Evolutionary conservation across 2,113 vertebrate species (phyloP), one percentile per base, ranked within the genome.

Genomic region (Corydoras sp.): DNA sequence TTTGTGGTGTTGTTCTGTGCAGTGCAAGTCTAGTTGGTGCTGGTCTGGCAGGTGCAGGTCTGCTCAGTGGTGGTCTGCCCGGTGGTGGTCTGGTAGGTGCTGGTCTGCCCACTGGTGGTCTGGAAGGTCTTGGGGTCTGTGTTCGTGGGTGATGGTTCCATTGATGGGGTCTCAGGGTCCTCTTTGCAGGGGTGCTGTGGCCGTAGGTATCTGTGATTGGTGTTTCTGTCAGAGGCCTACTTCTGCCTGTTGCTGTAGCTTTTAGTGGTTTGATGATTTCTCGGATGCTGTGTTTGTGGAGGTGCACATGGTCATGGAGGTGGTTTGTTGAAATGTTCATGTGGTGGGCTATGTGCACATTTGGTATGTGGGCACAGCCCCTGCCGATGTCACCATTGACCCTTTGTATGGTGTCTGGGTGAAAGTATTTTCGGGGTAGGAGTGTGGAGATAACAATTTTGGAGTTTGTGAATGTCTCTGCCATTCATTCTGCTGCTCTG

Each of bases 341-440:
- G 49, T 66, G 65, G 29, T 66, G 24, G 2, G 51, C 65, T 6
- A 63, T 31, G 62, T 63, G 62, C 12, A 63, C 62, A 48, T 63
- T 63, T 9, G 32, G 31, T 1, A 63, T 35, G 12, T 9, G 31
- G 5, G 62, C 62, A 63, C 62, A 63, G 43, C 62, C 62, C 48
- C 62, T 63, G 11, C 31, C 7, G 15, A 63, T 63, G 5, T 63
- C 31, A 9, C 31, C 1, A 43, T 43, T 63, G 7, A 63, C 32
- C 9, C 9, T 43, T 12, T 32, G 3, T 10, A 63, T 63, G 32
- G 62, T 63, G 62, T 10, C 62, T 14, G 62, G 62, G 11, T 63
- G 62, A n/a, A 56, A 56, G 14, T 56, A 5, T 14, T n/a, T 43
- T 3, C 31, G 31, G 2, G 62, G 31, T 14, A 63, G 32, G 11